Evolutionary conservation across 2,888 invertebrate genomes (phyloP), one percentile per base, ranked within the genome.

Genomic region (Drosophila incognita): DNA sequence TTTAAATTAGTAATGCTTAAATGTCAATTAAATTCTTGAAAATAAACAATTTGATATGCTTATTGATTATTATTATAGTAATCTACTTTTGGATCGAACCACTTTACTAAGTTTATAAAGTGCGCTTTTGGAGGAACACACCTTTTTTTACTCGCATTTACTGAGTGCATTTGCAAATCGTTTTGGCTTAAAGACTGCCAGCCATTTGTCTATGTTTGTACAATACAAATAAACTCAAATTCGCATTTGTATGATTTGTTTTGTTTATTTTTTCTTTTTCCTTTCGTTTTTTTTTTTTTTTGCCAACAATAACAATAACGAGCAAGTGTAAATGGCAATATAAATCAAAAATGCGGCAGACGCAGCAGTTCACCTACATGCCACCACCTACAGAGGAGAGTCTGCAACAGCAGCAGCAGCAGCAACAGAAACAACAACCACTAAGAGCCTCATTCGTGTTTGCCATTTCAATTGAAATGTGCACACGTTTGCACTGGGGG

Each of bases 381-480:
- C 81, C 77, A 82, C 69, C 40, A 31, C 57, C 29, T 57, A 40
- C 29, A 57, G 56, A n/a, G n/a, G 58, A 49, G 48, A 35, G 56
- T 64, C 52, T 70, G 62, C 65, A 70, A 18, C 72, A 68, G 33
- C 72, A 68, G 33, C 27, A 27, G 0, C 27, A 27, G 27, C 62
- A 57, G 27, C 57, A 67, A 29, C 51, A 13, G 29, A 10, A 27
- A 57, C 13, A 58, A 66, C 51, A 69, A 33, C 36, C 63, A 65
- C 72, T 71, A 66, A 58, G 66, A 60, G 81, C 75, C 83, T 79
- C 83, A 76, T 78, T 81, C 84, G 89, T 87, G 89, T 83, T 86
- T 75, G 84, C 84, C 87, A 89, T 85, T 87, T 81, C 90, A 87
- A 89, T 87, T 89, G 83, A 87, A 87, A 86, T 84, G 82, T 82